phyloP scores from a whole-genome alignment of 1,140 invertebrate genomes.

The Heliconius eleuchia region DNA sequence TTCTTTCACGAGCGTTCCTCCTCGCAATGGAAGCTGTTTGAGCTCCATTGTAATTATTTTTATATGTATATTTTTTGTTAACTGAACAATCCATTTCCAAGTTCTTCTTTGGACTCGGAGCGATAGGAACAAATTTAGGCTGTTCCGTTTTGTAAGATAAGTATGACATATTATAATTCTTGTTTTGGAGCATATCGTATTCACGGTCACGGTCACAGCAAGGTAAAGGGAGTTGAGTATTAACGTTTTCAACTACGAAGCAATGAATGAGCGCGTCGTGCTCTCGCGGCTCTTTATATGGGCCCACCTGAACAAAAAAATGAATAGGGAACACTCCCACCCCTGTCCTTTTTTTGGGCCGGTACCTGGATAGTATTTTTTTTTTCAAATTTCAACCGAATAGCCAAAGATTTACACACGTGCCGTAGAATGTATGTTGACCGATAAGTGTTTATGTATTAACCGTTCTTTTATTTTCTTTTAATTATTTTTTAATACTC shows the following conservation, averaged over 20 bases:
- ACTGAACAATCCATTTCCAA: conserved; percentile 51
- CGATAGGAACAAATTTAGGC: conserved; percentile 76
- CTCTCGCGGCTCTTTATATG: conserved; percentile 59
- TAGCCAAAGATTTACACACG: conserved; percentile 58
- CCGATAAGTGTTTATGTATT: conserved; percentile 38
- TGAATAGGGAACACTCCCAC: conserved; percentile 65
- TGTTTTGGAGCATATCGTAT: conserved; percentile 57
- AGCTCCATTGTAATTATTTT: conserved; percentile 80
- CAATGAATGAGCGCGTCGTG: conserved; percentile 63
- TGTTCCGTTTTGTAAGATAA: conserved; percentile 49
- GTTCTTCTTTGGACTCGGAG: conserved; percentile 67
- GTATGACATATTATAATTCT: conserved; percentile 51
- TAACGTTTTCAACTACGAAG: conserved; percentile 34
- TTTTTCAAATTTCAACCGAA: conserved; percentile 46
- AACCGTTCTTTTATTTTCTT: not conserved
- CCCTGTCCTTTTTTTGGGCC: conserved; percentile 64
- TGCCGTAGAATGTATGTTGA: conserved; percentile 66
- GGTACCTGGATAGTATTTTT: conserved; percentile 61
- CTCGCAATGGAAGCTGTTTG: conserved; percentile 93
- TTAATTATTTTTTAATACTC: not conserved
- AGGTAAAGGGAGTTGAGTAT: conserved; percentile 21
- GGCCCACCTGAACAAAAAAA: conserved; percentile 67
- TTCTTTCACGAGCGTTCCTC: conserved; percentile 96
- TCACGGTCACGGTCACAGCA: conserved; percentile 21
- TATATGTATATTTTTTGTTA: conserved; percentile 85